Evolutionary conservation across 2,113 vertebrate species (phyloP).

Genomic region (Podarcis cretensis): DNA sequence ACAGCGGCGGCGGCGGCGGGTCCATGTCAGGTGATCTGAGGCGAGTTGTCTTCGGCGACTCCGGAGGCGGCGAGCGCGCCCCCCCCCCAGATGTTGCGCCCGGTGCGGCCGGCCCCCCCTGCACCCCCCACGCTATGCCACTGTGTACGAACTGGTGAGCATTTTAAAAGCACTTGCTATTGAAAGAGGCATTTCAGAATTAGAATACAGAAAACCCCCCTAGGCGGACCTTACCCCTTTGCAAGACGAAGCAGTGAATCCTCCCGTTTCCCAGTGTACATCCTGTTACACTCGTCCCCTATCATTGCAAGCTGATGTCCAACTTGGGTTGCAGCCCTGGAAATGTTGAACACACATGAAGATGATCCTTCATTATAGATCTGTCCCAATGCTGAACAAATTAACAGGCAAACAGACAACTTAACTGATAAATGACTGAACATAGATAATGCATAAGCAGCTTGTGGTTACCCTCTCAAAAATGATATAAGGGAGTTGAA

Average conservation of each 20-base stretch:
- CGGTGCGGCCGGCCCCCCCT: no score
- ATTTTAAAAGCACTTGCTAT: no score
- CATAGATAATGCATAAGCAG: background rate
- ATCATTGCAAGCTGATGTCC: conserved; percentile 86
- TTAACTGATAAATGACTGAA: background rate
- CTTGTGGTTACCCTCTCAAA: background rate
- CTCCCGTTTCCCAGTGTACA: conserved; percentile 43
- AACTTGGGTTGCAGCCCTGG: conserved; percentile 70
- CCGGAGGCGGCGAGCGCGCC: no score
- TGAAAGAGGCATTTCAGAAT: background rate
- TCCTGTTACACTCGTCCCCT: conserved; percentile 83
- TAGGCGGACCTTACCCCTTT: conserved; percentile 34
- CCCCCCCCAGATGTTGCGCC: no score
- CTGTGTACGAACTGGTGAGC: no score
- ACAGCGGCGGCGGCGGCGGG: no score
- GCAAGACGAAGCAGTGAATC: conserved; percentile 62
- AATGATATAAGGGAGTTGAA: background rate
- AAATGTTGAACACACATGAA: background rate
- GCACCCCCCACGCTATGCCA: no score
- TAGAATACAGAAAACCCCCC: background rate
- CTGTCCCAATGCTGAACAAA: background rate
- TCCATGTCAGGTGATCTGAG: no score
- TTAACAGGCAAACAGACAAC: background rate
- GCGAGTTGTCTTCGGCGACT: no score
- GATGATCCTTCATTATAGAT: background rate